Evolutionary conservation across 1,140 invertebrate genomes (phyloP).

Genomic region (Eupristina koningsbergeri): DNA sequence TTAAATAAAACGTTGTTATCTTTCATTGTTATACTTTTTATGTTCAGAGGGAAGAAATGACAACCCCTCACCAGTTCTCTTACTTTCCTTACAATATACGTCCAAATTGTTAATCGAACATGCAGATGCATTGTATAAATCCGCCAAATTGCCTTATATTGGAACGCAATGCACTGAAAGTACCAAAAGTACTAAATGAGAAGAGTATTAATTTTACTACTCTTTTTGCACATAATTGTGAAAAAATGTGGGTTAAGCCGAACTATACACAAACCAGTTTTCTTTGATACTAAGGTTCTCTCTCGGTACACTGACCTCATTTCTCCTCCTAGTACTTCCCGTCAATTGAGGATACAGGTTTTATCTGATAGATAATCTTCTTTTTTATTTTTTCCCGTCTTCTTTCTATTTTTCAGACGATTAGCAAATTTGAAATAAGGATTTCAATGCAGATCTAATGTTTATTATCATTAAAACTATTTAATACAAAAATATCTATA

Average conservation of each 20-base stretch:
- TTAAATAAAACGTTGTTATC: too few species aligned
- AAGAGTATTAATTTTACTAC: conserved; percentile 34
- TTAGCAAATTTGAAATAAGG: too few species aligned
- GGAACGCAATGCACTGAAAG: neutral
- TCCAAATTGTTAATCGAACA: too few species aligned
- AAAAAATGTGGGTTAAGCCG: conserved; percentile 67
- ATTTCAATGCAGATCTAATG: too few species aligned
- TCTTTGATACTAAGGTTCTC: conserved; percentile 50
- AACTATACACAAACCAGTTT: conserved; percentile 64
- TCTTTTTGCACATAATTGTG: conserved; percentile 16
- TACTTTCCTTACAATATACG: too few species aligned
- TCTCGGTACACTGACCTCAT: conserved; percentile 55
- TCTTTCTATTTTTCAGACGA: neutral
- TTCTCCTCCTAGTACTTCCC: conserved; percentile 43
- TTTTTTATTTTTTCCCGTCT: conserved; percentile 44
- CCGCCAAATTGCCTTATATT: conserved; percentile 14
- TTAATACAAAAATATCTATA: too few species aligned
- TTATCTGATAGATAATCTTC: neutral
- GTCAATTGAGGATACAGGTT: conserved; percentile 32
- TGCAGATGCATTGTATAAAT: neutral
- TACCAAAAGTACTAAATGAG: neutral
- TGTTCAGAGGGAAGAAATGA: too few species aligned
- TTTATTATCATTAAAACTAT: too few species aligned
- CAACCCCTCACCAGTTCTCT: too few species aligned
- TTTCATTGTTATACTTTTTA: too few species aligned